Base-by-base conservation (phyloP, 2,888 invertebrate species). In the Parochlus steinenii region DNA sequence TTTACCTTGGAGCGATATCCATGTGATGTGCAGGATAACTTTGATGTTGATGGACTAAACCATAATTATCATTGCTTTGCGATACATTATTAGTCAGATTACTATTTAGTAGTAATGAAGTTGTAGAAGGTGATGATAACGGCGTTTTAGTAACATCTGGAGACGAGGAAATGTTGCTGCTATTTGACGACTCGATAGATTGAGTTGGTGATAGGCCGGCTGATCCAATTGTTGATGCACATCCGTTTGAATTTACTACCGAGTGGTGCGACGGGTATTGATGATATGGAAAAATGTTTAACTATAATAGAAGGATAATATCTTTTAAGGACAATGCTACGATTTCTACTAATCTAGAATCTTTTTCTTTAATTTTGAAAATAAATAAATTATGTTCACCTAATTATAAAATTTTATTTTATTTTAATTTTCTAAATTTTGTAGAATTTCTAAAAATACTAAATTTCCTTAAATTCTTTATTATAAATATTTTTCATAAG, bases 171-270 rank as follows among this genome's bases (percentile, higher is more conserved):
- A 23, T 20, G 15, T 30, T 31, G 5, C 22, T 25, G 22, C 31
- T 31, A 19, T 30, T 27, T 7, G 31, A 27, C 37, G 56, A 56
- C 39, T 53, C 51, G 33, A 34, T 34, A 20, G 56, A 56, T 34
- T 54, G 52, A 41, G 53, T 51, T 20, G 58, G 58, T 31, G 58
- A 58, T 10, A 54, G 49, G 6, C 54, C 50, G 35, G 55, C 53
- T n/a, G 52, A 54, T 33, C 53, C 47, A 38, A 52, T 57, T 28
- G 56, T 55, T 14, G 48, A 50, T n/a, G n/a, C n/a, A n/a, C n/a
- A n/a, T n/a, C n/a, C n/a, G n/a, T n/a, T n/a, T n/a, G n/a, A n/a
- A n/a, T n/a, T n/a, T n/a, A n/a, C n/a, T n/a, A n/a, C n/a, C n/a
- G n/a, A n/a, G n/a, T n/a, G n/a, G n/a, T n/a, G n/a, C n/a, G n/a